Conservation (phyloP, 2,888 invertebrate species). For the Coleophora flavipennella region DNA sequence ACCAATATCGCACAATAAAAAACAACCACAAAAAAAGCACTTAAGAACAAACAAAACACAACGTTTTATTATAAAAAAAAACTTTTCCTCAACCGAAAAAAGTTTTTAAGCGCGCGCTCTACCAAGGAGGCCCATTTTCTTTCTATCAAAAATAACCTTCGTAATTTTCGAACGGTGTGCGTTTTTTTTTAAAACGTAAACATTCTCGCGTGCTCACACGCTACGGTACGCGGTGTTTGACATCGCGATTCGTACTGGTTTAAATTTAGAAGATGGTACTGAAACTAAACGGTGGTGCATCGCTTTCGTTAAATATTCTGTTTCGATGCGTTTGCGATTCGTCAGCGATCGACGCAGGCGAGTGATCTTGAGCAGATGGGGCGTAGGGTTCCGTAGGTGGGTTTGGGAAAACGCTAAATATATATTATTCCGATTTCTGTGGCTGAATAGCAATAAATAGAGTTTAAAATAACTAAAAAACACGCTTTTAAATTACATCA, state of each 20-base stretch:
- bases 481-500: too few species aligned
- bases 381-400: constrained; percentile 20
- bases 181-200: constrained; percentile 28
- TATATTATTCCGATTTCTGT: too few species aligned
- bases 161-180: constrained; percentile 17
- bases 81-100: constrained; percentile 19
- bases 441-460: too few species aligned
- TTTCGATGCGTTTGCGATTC: constrained; percentile 19
- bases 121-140: constrained; percentile 32
- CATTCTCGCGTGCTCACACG: constrained; percentile 21
- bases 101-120: constrained; percentile 10
- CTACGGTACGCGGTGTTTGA: constrained; percentile 44
- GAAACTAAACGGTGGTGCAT: neutral
- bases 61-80: constrained; percentile 14
- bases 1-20: too few species aligned
- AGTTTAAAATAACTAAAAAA: too few species aligned
- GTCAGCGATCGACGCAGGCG: constrained; percentile 13
- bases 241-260: constrained; percentile 66
- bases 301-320: constrained; percentile 7
- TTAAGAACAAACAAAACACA: constrained; percentile 20
- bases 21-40: too few species aligned
- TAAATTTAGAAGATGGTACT: constrained; percentile 30
- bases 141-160: constrained; percentile 51
- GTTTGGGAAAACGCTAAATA: too few species aligned
- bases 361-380: constrained; percentile 36